phyloP scores from a whole-genome alignment of 2,113 vertebrate genomes.

The Ranitomeya imitator region DNA sequence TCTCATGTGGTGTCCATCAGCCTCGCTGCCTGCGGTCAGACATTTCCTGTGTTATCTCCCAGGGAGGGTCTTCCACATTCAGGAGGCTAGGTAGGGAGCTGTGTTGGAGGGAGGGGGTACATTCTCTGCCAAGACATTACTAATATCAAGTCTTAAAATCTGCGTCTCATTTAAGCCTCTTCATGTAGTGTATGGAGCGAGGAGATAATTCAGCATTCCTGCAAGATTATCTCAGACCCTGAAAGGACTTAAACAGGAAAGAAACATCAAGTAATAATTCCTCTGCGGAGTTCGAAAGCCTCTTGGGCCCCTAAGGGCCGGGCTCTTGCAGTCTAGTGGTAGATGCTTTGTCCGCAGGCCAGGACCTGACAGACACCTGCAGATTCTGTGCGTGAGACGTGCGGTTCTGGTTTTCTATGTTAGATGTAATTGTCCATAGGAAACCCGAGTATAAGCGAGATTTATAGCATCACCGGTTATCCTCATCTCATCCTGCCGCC shows the following conservation, averaged over 20 bases:
- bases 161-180: constrained; percentile 29
- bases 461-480: background rate
- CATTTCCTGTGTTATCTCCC: constrained; percentile 17
- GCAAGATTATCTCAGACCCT: constrained; percentile 50
- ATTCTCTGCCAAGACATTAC: constrained; percentile 16
- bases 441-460: background rate
- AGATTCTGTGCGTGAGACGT: background rate
- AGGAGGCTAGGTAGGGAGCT: background rate
- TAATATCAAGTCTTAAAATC: background rate
- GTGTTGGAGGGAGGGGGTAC: background rate
- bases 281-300: background rate
- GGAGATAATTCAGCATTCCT: constrained; percentile 51
- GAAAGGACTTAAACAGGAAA: constrained; percentile 42
- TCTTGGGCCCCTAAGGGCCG: background rate
- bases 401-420: background rate
- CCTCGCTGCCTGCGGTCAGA: background rate
- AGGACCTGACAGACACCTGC: constrained; percentile 27
- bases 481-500: background rate
- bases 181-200: background rate
- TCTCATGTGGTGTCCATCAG: background rate
- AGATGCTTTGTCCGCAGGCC: background rate
- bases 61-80: background rate
- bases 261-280: constrained; percentile 39
- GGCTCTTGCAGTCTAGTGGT: background rate
- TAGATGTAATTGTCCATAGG: background rate